phyloP scores from a whole-genome alignment of 2,888 invertebrate genomes.

The Lochmaea crataegi region DNA sequence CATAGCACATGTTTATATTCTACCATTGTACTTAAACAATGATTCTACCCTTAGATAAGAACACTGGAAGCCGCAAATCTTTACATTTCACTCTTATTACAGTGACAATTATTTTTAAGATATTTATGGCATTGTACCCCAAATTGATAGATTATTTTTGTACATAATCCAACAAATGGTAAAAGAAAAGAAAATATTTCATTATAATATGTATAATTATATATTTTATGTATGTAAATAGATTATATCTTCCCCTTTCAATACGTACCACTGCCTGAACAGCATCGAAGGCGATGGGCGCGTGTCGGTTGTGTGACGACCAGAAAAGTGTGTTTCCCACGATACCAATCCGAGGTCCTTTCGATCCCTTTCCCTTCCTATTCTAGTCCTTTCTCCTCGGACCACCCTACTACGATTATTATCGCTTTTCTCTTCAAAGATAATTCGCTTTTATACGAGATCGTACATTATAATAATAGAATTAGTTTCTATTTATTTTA shows the following conservation, averaged over 20 bases:
- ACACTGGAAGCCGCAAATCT: too few relatives aligned
- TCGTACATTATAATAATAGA: constrained; percentile 35
- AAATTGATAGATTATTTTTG: too few relatives aligned
- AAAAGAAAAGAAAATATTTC: too few relatives aligned
- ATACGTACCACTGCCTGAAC: constrained; percentile 45
- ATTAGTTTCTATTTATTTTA: constrained; percentile 30
- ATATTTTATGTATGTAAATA: neutral
- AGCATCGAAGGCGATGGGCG: constrained; percentile 44
- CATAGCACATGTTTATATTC: too few relatives aligned
- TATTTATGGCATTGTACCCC: too few relatives aligned
- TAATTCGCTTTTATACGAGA: constrained; percentile 39
- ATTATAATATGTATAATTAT: too few relatives aligned
- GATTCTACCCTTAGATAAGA: too few relatives aligned
- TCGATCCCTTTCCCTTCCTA: constrained; percentile 27
- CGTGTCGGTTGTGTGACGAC: constrained; percentile 60
- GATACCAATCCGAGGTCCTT: constrained; percentile 41
- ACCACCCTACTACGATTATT: constrained; percentile 51
- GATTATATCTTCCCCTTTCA: neutral
- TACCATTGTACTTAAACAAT: too few relatives aligned
- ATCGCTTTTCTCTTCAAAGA: constrained; percentile 42
- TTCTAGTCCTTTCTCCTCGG: constrained; percentile 1
- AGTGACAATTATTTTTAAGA: too few relatives aligned
- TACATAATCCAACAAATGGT: too few relatives aligned
- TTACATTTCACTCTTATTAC: too few relatives aligned
- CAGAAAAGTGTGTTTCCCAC: constrained; percentile 59